Base-by-base conservation (phyloP, 2,113 vertebrate genomes). In the Cariama cristata region DNA sequence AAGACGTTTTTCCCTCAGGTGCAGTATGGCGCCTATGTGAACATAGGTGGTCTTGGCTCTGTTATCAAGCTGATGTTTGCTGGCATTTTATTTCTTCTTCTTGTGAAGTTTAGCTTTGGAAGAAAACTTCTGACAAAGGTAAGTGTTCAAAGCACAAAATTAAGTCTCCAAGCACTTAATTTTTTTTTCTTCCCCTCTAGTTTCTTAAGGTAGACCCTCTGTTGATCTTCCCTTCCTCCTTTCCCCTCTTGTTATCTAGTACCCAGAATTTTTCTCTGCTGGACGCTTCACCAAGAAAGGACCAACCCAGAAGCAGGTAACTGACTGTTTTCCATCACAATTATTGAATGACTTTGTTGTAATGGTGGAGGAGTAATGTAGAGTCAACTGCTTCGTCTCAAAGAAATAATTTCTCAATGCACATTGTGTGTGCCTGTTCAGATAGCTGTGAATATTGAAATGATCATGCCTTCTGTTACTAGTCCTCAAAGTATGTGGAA, bases 301-400 rank as follows among this genome's bases (percentile, higher is more conserved):
- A 96, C 99, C 99, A 88, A 99, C 98, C 60, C 98, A 98, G 93
- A 99, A 99, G 93, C 99, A 99, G 99, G 99, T 99, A 98, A 94
- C 49, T 18, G 20, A 45, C n/a, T 93, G 66, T 14, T 76, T 93
- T 64, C 11, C n/a, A 52, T 62, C 35, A 32, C 20, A 28, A 12
- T 9, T 89, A 38, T 0, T 52, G n/a, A 55, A 35, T 12, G 23
- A 13, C 49, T 71, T 21, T 45, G 11, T 82, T 47, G 17, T 90
- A 79, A 56, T 44, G 30, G 14, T 32, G 32, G 30, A 60, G 23
- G 40, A 82, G 38, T 59, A 42, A 63, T 59, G 32, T 38, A 38
- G 24, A 45, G 14, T 49, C 32, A 80, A 15, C 23, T 59, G 15
- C 40, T 63, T 66, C 62, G 45, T 47, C 28, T 74, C 44, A 32